phyloP scores from a whole-genome alignment of 2,888 invertebrate species.

The Sceliomorpha sp. region DNA sequence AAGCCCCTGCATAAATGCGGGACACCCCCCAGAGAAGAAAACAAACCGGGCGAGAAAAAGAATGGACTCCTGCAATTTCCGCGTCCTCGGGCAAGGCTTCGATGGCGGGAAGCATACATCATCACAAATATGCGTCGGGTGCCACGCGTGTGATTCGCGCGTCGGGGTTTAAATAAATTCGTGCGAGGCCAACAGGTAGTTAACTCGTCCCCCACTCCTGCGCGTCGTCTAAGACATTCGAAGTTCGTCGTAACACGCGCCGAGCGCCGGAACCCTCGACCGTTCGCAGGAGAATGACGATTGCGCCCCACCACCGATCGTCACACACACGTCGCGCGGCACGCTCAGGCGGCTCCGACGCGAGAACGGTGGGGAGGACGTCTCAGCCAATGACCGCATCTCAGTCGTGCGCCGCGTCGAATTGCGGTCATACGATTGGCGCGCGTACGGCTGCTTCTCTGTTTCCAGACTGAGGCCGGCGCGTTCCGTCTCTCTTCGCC shows the following conservation, averaged over 20 bases:
- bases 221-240: constrained; percentile 49
- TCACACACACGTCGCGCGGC: constrained; percentile 77
- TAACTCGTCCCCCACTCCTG: constrained; percentile 56
- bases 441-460: constrained; percentile 49
- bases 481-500: constrained; percentile 39
- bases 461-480: constrained; percentile 19
- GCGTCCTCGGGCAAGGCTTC: constrained; percentile 35
- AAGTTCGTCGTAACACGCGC: constrained; percentile 73
- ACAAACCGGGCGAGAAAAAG: too few relatives aligned
- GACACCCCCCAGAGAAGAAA: too few relatives aligned
- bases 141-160: constrained; percentile 64
- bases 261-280: constrained; percentile 53
- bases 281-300: constrained; percentile 68
- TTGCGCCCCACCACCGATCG: constrained; percentile 72
- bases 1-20: too few relatives aligned
- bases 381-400: constrained; percentile 67
- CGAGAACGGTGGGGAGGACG: constrained; percentile 56
- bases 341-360: constrained; percentile 62
- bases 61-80: constrained; percentile 22
- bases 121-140: constrained; percentile 48
- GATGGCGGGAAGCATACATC: constrained; percentile 38
- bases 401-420: constrained; percentile 77
- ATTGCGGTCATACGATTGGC: constrained; percentile 70
- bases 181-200: constrained; percentile 69
- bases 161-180: constrained; percentile 67